These are phyloP conservation scores for Melanotaenia duboulayi DNA, from an alignment of 2,113 vertebrate genomes.

Conservation along the genomic window DNA sequence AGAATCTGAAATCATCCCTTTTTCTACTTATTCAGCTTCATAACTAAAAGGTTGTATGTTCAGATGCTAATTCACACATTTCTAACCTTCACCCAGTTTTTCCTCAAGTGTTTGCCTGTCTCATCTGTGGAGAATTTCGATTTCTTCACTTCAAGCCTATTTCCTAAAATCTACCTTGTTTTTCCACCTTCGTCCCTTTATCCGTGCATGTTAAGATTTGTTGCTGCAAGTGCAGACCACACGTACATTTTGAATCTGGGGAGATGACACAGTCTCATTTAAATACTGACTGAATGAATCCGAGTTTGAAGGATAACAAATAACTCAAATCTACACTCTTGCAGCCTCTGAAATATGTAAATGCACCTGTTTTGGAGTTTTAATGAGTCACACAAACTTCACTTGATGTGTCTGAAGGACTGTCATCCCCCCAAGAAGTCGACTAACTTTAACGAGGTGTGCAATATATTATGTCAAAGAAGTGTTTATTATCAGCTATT, in stretches of 20 bases:
- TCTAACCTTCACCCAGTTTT: neutral
- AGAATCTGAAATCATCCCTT: neutral
- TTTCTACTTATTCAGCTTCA: neutral
- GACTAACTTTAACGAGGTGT: neutral
- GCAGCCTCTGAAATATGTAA: constrained; percentile 1
- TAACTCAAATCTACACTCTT: constrained; percentile 23
- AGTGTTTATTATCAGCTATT: neutral
- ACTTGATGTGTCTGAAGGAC: constrained; percentile 11
- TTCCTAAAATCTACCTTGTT: constrained; percentile 5
- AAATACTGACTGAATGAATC: constrained; percentile 10
- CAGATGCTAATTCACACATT: no score
- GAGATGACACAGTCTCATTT: constrained; percentile 1
- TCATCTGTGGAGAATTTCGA: neutral
- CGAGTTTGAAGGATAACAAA: constrained; percentile 4
- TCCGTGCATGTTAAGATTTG: neutral
- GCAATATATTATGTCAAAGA: neutral
- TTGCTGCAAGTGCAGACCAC: constrained; percentile 1
- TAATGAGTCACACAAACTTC: constrained; percentile 12
- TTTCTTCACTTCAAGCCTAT: constrained; percentile 1
- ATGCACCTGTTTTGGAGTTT: constrained; percentile 19
- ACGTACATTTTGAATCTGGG: neutral
- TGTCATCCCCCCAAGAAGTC: no score
- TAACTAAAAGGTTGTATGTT: neutral
- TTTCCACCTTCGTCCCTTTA: constrained; percentile 15
- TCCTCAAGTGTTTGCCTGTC: neutral